Percentiles rank a stretch among this genome's conserved stretches.
Conservation (phyloP, 2,888 invertebrate species). For the Bursaphelenchus okinawaensis region DNA sequence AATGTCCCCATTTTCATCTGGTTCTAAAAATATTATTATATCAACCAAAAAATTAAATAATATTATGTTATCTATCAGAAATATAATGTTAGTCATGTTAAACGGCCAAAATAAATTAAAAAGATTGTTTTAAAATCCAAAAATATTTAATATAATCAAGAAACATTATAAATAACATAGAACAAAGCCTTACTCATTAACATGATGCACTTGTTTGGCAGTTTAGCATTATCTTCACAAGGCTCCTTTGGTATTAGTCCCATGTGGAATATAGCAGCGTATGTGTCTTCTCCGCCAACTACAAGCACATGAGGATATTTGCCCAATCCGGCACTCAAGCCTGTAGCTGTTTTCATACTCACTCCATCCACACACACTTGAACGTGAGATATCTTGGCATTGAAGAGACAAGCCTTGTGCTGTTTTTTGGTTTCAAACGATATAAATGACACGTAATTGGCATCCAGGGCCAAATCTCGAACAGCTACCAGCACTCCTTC, state of each 20-base stretch:
- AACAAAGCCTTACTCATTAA: constrained; percentile 10
- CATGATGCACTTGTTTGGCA: neutral
- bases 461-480: neutral
- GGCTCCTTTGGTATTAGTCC: constrained; percentile 1
- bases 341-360: constrained; percentile 2
- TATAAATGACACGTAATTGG: neutral
- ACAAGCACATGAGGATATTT: neutral
- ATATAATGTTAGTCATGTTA: too few relatives aligned
- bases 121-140: neutral
- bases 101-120: too few relatives aligned
- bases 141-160: neutral
- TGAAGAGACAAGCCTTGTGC: constrained; percentile 1
- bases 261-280: neutral
- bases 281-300: constrained; percentile 5
- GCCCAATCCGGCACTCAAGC: neutral
- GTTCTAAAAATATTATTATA: too few relatives aligned
- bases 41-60: too few relatives aligned
- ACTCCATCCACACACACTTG: constrained; percentile 10
- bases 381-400: neutral
- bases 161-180: too few relatives aligned
- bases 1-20: neutral
- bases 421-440: neutral
- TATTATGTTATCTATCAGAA: too few relatives aligned
- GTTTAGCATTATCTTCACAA: neutral
- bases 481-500: constrained; percentile 3